Conservation (phyloP, 2,797 vertebrate genomes). For the Enteromius anoplus region DNA sequence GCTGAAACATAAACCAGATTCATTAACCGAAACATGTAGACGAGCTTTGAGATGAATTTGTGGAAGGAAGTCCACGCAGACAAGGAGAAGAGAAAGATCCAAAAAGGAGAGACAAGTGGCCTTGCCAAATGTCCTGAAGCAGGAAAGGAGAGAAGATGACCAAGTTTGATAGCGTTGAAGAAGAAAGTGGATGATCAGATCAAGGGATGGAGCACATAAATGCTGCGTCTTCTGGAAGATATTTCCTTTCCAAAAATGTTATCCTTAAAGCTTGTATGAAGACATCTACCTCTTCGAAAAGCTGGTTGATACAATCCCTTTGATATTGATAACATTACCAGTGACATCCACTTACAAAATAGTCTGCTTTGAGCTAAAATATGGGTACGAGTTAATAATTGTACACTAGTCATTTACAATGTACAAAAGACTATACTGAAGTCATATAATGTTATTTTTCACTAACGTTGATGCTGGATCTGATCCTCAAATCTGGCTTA, state of each 20-base stretch:
- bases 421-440: too few relatives aligned
- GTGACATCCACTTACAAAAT: not conserved
- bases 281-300: not conserved
- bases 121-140: constrained; percentile 35
- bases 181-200: constrained; percentile 18
- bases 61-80: constrained; percentile 73
- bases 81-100: constrained; percentile 30
- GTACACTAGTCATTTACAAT: not conserved
- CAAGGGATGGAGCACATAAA: constrained; percentile 3
- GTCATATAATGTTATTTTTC: not conserved
- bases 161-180: constrained; percentile 5
- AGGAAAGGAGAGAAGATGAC: constrained; percentile 28
- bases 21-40: constrained; percentile 53
- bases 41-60: constrained; percentile 69
- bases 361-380: too few relatives aligned
- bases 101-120: constrained; percentile 27
- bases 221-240: not conserved
- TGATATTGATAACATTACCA: not conserved
- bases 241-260: constrained; percentile 10
- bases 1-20: constrained; percentile 59
- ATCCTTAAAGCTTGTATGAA: not conserved
- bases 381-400: too few relatives aligned
- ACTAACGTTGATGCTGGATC: not conserved
- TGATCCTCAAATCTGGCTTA: too few relatives aligned
- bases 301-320: not conserved